phyloP scores from a whole-genome alignment of 23 tunicate genomes.

The Ascidia mentula region DNA sequence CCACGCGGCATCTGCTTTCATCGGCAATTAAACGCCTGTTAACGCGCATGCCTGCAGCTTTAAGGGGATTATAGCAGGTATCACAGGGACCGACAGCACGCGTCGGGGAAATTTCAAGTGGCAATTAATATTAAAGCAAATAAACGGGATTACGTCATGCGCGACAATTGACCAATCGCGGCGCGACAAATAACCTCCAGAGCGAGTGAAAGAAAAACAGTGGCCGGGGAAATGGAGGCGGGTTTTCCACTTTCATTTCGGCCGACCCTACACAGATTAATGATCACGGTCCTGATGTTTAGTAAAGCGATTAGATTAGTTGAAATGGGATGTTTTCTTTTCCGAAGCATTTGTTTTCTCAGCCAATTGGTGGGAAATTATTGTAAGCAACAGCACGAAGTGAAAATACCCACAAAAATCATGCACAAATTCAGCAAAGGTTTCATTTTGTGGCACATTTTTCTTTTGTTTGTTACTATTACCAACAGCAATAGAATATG shows the following conservation, averaged over 20 bases:
- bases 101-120: neutral
- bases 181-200: neutral
- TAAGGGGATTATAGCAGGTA: neutral
- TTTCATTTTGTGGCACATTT: too few relatives aligned
- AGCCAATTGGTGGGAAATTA: too few relatives aligned
- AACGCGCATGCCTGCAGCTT: neutral
- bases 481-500: too few relatives aligned
- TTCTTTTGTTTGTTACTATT: too few relatives aligned
- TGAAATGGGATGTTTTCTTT: neutral
- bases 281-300: neutral
- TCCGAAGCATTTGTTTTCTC: neutral
- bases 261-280: neutral
- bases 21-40: conserved; percentile 4
- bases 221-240: neutral
- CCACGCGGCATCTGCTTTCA: conserved; percentile 5
- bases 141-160: neutral
- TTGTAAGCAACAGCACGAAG: too few relatives aligned
- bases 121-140: conserved; percentile 1
- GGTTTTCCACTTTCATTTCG: neutral
- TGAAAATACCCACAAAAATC: too few relatives aligned
- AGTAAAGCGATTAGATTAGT: neutral
- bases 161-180: neutral
- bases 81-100: neutral
- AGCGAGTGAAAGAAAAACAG: neutral
- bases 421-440: too few relatives aligned